Base-by-base conservation (phyloP, 2,888 invertebrate genomes). In the Oscheius sp. region DNA sequence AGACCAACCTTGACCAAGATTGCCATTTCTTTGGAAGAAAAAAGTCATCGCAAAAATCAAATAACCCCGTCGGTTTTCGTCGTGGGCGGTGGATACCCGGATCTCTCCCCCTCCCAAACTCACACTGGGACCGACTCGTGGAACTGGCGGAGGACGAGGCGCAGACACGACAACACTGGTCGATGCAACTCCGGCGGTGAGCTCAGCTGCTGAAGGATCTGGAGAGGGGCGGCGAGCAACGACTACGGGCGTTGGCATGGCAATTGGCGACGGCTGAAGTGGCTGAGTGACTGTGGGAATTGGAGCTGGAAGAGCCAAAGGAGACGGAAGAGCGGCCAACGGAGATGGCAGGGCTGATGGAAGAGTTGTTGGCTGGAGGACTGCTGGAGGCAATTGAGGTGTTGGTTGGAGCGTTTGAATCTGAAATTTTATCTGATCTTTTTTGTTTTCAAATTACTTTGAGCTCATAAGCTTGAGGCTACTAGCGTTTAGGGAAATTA, bases 301-400 rank as follows among this genome's bases (percentile, higher is more conserved):
- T 23, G 48, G 15, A 15, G 46, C 17, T 37, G 37, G 15, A 37
- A 37, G 37, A 17, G 46, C 46, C 48, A 48, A 48, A 6, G 48
- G 48, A 23, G 48, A 48, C 12, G 48, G 34, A 34, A 55, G 37
- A 33, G 55, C n/a, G n/a, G n/a, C n/a, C n/a, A n/a, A n/a, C n/a
- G n/a, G n/a, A n/a, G n/a, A n/a, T 33, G 55, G n/a, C 34, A 53
- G 4, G 33, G 20, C 29, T 17, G 52, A 25, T 29, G 55, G 34
- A 15, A 42, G 42, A 42, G 42, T 17, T 20, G 48, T 48, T 25
- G 20, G 48, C 42, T n/a, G 12, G 42, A 17, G 12, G 12, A 42
- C 42, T n/a, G 4, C 17, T 17, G 15, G 12, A 42, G 17, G 4
- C n/a, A 6, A 15, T 42, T 3, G 42, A 42, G 12, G 15, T 17